A percentile compares a stretch with the other conserved stretches of the same genome.
Conservation (phyloP, 2,888 invertebrate species). For the Steinernema scapterisci region DNA sequence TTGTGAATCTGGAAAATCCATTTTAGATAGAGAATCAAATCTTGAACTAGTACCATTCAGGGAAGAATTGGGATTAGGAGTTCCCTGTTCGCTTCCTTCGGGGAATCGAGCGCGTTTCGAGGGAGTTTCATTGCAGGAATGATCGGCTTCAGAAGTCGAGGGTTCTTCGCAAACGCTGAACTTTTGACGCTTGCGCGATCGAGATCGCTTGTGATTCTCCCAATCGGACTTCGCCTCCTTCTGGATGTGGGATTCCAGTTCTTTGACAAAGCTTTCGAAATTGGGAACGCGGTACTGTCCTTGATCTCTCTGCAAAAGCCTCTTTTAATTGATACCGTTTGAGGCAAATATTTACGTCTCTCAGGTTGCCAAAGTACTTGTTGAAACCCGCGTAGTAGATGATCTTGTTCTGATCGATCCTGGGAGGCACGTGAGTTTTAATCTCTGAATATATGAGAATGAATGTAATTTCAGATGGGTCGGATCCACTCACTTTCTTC, state of each 20-base stretch:
- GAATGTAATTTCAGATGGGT: background rate
- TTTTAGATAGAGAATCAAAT: too few species aligned
- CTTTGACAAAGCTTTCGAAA: background rate
- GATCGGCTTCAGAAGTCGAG: background rate
- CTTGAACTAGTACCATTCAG: background rate
- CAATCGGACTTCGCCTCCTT: background rate
- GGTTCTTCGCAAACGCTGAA: background rate
- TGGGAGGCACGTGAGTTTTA: background rate
- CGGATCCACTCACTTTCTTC: background rate
- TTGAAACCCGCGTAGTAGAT: constrained; percentile 17
- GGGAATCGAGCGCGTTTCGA: too few species aligned
- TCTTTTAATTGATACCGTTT: background rate
- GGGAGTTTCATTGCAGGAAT: background rate
- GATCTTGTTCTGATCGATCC: background rate
- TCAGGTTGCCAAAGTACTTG: background rate
- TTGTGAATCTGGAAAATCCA: too few species aligned
- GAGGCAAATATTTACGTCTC: background rate
- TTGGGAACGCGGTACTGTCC: background rate
- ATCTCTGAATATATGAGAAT: background rate
- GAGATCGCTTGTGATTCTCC: background rate
- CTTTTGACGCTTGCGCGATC: background rate
- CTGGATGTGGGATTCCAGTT: background rate
- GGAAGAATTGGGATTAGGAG: too few species aligned
- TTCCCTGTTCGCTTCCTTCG: too few species aligned
- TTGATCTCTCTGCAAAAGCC: background rate